Conservation (phyloP, 2,888 invertebrate species). For the Amblyjoppa proteus region DNA sequence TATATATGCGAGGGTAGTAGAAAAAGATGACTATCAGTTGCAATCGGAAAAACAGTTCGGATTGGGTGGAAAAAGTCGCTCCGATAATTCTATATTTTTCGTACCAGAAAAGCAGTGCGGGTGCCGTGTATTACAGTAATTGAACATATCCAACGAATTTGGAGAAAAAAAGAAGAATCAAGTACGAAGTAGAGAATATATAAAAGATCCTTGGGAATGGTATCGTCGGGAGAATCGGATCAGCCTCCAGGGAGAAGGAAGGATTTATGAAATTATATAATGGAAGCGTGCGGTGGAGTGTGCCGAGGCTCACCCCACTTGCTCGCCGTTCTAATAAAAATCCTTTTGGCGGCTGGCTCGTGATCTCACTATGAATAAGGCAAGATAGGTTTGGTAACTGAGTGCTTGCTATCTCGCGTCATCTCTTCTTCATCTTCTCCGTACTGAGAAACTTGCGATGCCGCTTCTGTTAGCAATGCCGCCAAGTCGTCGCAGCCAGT, state of each 20-base stretch:
- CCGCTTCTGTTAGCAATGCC: constrained; percentile 37
- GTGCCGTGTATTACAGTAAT: not conserved
- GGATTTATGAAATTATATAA: constrained; percentile 56
- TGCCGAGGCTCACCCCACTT: constrained; percentile 36
- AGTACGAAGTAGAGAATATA: not conserved
- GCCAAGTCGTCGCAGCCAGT: constrained; percentile 17
- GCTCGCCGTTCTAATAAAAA: constrained; percentile 55
- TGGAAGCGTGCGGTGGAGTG: constrained; percentile 42
- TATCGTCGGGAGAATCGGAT: constrained; percentile 6
- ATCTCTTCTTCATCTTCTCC: constrained; percentile 39
- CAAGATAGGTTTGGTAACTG: constrained; percentile 41
- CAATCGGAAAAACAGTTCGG: not conserved
- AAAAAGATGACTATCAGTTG: not conserved
- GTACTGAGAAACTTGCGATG: constrained; percentile 26
- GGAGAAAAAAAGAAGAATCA: constrained; percentile 3
- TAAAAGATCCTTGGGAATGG: not conserved
- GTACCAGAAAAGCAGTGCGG: too few species aligned
- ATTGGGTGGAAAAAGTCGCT: not conserved
- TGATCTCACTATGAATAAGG: constrained; percentile 55
- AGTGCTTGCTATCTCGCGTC: constrained; percentile 49
- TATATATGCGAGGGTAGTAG: not conserved
- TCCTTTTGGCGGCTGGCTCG: constrained; percentile 49
- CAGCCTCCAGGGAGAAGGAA: constrained; percentile 29
- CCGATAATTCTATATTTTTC: not conserved
- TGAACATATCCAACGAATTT: not conserved